phyloP scores from a whole-genome alignment of 30 jellyfish, hydroid and myxozoan species.

The Cassiopea andromeda region DNA sequence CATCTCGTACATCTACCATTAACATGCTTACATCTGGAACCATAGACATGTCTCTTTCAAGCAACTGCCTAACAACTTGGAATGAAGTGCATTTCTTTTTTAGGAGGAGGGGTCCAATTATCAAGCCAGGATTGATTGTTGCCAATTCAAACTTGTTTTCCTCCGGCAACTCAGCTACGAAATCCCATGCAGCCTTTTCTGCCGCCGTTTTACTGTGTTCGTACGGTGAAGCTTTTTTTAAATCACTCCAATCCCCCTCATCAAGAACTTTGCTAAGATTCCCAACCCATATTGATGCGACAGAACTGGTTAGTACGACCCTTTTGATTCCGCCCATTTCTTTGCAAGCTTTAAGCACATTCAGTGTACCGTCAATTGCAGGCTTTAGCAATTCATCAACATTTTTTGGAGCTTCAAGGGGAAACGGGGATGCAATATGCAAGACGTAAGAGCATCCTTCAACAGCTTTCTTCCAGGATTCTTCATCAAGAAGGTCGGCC shows the following conservation, averaged over 20 bases:
- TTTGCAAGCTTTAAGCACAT: constrained; percentile 52
- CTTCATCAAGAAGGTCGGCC: constrained; percentile 60
- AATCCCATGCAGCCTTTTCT: constrained; percentile 71
- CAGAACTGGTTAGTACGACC: constrained; percentile 65
- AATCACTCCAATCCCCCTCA: constrained; percentile 53
- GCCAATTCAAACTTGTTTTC: constrained; percentile 45
- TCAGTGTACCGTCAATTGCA: constrained; percentile 65
- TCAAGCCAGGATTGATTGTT: constrained; percentile 49
- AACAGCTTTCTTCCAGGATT: constrained; percentile 56
- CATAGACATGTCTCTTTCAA: constrained; percentile 31
- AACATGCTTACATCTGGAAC: constrained; percentile 38
- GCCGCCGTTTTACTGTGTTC: constrained; percentile 50
- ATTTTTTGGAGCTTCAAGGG: constrained; percentile 21
- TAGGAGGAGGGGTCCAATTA: constrained; percentile 50
- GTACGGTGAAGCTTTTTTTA: constrained; percentile 20
- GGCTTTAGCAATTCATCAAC: constrained; percentile 58
- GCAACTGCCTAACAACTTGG: constrained; percentile 8
- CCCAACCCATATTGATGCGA: constrained; percentile 45
- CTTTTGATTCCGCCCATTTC: constrained; percentile 67
- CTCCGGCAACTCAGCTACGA: constrained; percentile 44
- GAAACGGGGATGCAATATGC: constrained; percentile 65
- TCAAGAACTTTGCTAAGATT: constrained; percentile 24
- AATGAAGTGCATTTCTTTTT: constrained; percentile 27
- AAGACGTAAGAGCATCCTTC: constrained; percentile 65
- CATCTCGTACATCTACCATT: constrained; percentile 57